A percentile compares a stretch with the other conserved stretches of the same genome.
These are phyloP conservation scores for Pseudeuparius sepicola DNA, from an alignment of 2,888 invertebrate genomes.

Conservation along the genomic window DNA sequence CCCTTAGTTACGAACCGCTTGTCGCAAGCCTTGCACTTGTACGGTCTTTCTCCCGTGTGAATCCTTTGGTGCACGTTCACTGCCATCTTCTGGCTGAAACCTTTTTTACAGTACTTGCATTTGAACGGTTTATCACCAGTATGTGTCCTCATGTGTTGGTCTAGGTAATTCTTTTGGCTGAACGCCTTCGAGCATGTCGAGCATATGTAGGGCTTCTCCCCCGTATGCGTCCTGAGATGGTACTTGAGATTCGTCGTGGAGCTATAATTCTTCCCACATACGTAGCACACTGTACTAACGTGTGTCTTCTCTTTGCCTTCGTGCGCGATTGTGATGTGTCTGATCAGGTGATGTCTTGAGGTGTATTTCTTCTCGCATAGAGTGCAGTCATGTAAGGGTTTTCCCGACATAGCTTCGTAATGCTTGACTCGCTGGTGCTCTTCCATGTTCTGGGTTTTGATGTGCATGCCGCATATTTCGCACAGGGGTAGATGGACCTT, in stretches of 20 bases:
- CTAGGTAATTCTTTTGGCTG: slow-evolving; percentile 35
- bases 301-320: no score
- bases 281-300: slow-evolving; percentile 32
- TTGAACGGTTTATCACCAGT: slow-evolving; percentile 42
- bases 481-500: slow-evolving; percentile 39
- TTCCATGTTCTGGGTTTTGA: no score
- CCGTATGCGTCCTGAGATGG: slow-evolving; percentile 27
- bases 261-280: slow-evolving; percentile 40
- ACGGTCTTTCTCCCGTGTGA: slow-evolving; percentile 46
- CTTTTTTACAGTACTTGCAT: slow-evolving; percentile 30
- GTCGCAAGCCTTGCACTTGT: slow-evolving; percentile 16
- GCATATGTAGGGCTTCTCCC: slow-evolving; percentile 36
- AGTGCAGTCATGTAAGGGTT: no score
- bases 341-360: slow-evolving; percentile 41
- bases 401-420: no score
- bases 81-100: slow-evolving; percentile 45
- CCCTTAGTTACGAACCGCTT: slow-evolving; percentile 20
- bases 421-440: no score
- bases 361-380: slow-evolving; percentile 45
- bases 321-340: slow-evolving; percentile 43
- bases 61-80: slow-evolving; percentile 49
- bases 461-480: slow-evolving; percentile 45
- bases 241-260: slow-evolving; percentile 41
- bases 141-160: slow-evolving; percentile 34
- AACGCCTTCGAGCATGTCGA: slow-evolving; percentile 30